These are phyloP conservation scores for Oceanites oceanicus DNA, from an alignment of 2,113 vertebrate species.

Conservation along the genomic window DNA sequence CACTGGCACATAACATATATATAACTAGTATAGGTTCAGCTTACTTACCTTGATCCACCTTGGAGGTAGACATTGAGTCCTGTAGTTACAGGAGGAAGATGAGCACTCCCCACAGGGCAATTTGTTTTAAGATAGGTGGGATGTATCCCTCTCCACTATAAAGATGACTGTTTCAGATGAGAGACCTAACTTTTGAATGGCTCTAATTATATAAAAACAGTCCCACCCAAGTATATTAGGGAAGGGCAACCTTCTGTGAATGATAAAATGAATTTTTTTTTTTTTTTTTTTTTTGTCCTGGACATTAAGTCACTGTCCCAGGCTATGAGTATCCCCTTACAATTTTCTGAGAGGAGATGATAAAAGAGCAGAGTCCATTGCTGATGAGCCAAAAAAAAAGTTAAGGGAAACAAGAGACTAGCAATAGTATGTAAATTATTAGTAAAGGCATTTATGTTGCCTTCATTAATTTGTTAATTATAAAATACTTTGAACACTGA, in stretches of 20 bases:
- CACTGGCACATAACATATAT: background rate
- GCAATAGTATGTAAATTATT: background rate
- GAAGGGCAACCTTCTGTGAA: background rate
- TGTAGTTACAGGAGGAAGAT: background rate
- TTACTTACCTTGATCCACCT: background rate
- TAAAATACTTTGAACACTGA: background rate
- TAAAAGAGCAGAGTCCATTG: background rate
- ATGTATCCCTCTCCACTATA: background rate
- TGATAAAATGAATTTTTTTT: background rate
- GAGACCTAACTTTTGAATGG: background rate
- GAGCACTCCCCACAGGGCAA: background rate
- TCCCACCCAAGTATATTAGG: background rate
- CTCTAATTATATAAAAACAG: background rate
- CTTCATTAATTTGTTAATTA: background rate
- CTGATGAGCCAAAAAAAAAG: background rate
- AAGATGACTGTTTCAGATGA: background rate
- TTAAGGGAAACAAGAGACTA: background rate
- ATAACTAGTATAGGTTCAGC: background rate
- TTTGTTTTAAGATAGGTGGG: background rate
- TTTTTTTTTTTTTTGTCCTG: background rate
- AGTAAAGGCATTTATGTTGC: background rate
- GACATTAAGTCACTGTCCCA: background rate
- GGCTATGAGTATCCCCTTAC: background rate
- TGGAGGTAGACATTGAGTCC: background rate
- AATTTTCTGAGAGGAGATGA: background rate